Base-by-base conservation (phyloP, 1,140 invertebrate species). In the Tribolium madens region DNA sequence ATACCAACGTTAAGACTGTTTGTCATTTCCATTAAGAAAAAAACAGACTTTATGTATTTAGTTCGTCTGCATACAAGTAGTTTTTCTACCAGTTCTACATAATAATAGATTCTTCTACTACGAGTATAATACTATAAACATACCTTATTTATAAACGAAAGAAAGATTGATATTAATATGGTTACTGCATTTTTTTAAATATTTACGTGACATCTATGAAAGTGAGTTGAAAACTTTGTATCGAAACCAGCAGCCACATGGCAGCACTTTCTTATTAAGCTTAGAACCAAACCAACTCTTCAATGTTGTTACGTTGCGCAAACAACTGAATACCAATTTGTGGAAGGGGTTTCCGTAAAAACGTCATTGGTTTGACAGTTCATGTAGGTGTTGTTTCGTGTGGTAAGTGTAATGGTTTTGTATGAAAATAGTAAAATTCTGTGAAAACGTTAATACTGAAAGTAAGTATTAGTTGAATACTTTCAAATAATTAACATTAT, bases 341-440 rank as follows among this genome's bases (percentile, higher is more conserved):
- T 64, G 26, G 57, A 42, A 26, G 57, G 57, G 57, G 26, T 64
- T n/a, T 64, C 57, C 57, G 57, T 64, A 64, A 72, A 52, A 72
- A 72, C 70, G 48, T 50, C 50, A 73, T 53, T 57, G 48, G 31
- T 53, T 53, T 73, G 48, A 73, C 48, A 73, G 52, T 73, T 73
- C 14, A 15, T 73, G 70, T 73, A 50, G 70, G 47, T 73, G 70
- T 73, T 47, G 68, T 73, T 73, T 73, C 48, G 52, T 52, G 14
- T 53, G 52, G 50, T 17, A 73, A 73, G 48, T 73, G 48, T 48
- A 52, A 73, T 53, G 71, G 52, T 73, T 73, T 50, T 73, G 48
- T 53, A 73, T 73, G 50, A 73, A 73, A 73, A 73, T 50, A 15
- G 71, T 73, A 52, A 57, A 53, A 73, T 73, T 57, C 21, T 31